Percentiles rank a stretch among this genome's conserved stretches.
Evolutionary conservation across 1,140 invertebrate species (phyloP).

Genomic region (Musca vetustissima): DNA sequence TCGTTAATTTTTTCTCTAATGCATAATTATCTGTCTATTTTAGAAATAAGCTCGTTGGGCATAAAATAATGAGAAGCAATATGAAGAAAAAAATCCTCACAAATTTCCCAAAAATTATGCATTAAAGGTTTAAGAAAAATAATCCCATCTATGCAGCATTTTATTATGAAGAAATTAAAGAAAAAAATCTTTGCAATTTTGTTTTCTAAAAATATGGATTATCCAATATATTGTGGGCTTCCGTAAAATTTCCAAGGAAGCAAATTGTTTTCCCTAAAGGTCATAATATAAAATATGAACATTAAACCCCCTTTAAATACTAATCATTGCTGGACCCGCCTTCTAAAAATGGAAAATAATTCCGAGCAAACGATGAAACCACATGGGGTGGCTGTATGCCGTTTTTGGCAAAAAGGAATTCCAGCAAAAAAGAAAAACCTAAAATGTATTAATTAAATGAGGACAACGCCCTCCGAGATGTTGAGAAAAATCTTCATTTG

Average conservation of each 20-base stretch:
- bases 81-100: no score
- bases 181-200: no score
- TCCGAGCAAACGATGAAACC: conserved; percentile 33
- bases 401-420: conserved; percentile 21
- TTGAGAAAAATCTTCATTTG: background rate
- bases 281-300: background rate
- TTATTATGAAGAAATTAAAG: no score
- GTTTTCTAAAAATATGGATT: background rate
- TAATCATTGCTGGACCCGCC: background rate
- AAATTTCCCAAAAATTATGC: no score
- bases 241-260: conserved; percentile 17
- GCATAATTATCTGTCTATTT: no score
- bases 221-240: background rate
- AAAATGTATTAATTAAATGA: conserved; percentile 54
- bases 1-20: no score
- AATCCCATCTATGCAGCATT: no score
- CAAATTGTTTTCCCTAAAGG: background rate
- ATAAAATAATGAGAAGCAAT: no score
- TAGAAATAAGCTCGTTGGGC: no score
- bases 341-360: conserved; percentile 31
- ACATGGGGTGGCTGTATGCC: background rate
- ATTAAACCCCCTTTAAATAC: conserved; percentile 1
- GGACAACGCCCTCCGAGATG: conserved; percentile 44
- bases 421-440: conserved; percentile 21
- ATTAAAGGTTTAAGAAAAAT: no score